These are phyloP conservation scores for Serinus canaria DNA, from an alignment of 2,113 vertebrate genomes.

Conservation along the genomic window DNA sequence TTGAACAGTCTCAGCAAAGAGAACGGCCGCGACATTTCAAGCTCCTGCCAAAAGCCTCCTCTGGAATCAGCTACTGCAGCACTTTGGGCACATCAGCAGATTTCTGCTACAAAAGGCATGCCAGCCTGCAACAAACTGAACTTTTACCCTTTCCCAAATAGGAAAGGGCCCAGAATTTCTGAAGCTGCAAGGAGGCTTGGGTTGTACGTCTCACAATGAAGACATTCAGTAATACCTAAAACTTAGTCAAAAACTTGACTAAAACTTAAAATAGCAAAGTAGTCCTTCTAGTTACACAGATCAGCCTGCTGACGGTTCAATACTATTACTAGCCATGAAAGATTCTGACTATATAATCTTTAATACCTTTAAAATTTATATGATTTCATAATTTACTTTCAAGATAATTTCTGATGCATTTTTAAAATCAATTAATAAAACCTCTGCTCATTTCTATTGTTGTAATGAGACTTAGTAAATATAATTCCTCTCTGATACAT, in stretches of 20 bases:
- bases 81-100: constrained; percentile 46
- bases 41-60: background rate
- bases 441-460: background rate
- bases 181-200: constrained; percentile 80
- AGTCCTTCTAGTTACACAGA: background rate
- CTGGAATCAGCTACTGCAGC: constrained; percentile 21
- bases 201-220: constrained; percentile 71
- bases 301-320: background rate
- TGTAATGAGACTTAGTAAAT: background rate
- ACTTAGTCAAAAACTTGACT: background rate
- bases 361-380: background rate
- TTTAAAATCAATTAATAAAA: constrained; percentile 11
- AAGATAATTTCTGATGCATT: background rate
- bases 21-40: background rate
- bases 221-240: background rate
- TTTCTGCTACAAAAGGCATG: background rate
- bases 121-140: constrained; percentile 12
- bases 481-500: background rate
- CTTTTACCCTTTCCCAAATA: constrained; percentile 79
- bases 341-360: background rate
- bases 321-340: background rate
- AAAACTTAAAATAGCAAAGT: background rate
- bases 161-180: constrained; percentile 76
- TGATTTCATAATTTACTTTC: background rate
- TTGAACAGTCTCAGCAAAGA: background rate